These are phyloP conservation scores for Thecocarcelia acutangulata DNA, from an alignment of 2,888 invertebrate species.

Conservation along the genomic window DNA sequence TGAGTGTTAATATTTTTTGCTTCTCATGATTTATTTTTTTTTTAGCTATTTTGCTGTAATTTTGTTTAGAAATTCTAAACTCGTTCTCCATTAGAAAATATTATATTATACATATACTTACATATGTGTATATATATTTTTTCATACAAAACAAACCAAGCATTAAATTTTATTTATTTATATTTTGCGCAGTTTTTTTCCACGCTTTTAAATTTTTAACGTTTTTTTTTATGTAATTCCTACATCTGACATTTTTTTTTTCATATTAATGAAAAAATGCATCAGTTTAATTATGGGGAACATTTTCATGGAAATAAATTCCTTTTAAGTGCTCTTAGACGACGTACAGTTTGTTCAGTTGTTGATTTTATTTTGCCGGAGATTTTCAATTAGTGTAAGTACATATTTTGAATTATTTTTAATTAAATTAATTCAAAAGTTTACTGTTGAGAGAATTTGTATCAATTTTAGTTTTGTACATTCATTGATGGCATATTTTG, in stretches of 20 bases:
- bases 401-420: conserved; percentile 25
- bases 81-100: conserved; percentile 14
- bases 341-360: neutral
- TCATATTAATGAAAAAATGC: neutral
- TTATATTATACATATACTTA: neutral
- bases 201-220: conserved; percentile 16
- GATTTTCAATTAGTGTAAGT: conserved; percentile 32
- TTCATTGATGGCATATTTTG: neutral
- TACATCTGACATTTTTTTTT: too few relatives aligned
- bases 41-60: neutral
- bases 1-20: neutral
- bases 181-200: conserved; percentile 44
- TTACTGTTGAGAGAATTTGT: conserved; percentile 2
- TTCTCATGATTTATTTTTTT: neutral
- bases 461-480: neutral
- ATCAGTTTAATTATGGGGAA: neutral
- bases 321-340: conserved; percentile 12
- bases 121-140: neutral
- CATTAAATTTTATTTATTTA: conserved; percentile 43
- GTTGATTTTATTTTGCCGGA: conserved; percentile 26
- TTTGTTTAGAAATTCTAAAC: conserved; percentile 52
- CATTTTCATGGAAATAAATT: conserved; percentile 17
- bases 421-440: conserved; percentile 32
- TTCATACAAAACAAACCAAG: conserved; percentile 41
- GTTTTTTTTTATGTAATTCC: conserved; percentile 12